phyloP scores from a whole-genome alignment of 2,888 invertebrate genomes.

The Psococerastis gibbosa region DNA sequence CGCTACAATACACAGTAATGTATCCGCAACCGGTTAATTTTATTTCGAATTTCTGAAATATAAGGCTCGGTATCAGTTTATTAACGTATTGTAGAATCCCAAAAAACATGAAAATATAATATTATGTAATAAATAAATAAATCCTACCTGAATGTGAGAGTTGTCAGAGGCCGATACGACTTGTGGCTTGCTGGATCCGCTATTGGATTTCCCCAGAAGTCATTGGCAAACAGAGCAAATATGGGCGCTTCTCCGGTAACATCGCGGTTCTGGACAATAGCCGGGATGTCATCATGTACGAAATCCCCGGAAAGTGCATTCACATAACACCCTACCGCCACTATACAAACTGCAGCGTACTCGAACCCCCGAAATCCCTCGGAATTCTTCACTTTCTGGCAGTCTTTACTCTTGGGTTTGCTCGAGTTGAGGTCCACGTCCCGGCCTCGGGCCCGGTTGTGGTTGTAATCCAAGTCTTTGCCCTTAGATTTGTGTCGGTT shows the following conservation, averaged over 20 bases:
- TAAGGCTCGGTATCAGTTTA: too few species aligned
- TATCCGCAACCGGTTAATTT: too few species aligned
- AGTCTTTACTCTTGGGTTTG: too few species aligned
- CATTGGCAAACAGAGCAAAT: constrained; percentile 46
- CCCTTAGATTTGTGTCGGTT: not conserved
- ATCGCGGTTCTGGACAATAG: constrained; percentile 62
- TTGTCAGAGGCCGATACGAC: constrained; percentile 69
- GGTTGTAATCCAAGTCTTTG: not conserved
- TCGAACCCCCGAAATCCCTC: too few species aligned
- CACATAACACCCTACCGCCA: constrained; percentile 47
- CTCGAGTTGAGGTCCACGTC: too few species aligned
- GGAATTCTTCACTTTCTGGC: too few species aligned
- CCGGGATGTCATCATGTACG: constrained; percentile 76
- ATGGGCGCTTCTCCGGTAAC: constrained; percentile 48
- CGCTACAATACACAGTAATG: too few species aligned
- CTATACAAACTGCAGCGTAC: constrained; percentile 32
- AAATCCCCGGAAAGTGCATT: constrained; percentile 63
- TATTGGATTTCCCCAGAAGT: constrained; percentile 85
- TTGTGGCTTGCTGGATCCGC: constrained; percentile 65
- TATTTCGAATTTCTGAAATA: too few species aligned
- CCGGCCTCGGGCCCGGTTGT: too few species aligned
- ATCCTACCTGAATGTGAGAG: constrained; percentile 61
- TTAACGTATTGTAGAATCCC: too few species aligned
- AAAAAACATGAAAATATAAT: too few species aligned
- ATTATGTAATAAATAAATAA: not conserved